phyloP scores from a whole-genome alignment of 2,888 invertebrate genomes.

The Spilosoma lubricipeda region DNA sequence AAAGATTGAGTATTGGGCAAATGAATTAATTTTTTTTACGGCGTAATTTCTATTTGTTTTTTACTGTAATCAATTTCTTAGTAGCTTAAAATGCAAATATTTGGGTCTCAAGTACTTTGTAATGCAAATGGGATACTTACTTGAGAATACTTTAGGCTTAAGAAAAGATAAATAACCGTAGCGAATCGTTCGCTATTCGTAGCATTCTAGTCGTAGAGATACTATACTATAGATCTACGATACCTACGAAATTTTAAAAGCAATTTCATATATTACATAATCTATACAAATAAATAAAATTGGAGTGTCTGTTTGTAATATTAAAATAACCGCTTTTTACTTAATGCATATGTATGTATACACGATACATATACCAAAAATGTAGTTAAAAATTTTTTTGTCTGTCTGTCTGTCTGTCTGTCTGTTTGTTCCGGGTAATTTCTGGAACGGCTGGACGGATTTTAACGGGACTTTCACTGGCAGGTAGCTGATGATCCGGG shows the following conservation, averaged over 20 bases:
- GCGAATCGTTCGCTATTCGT: conserved; percentile 28
- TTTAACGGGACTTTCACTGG: too few relatives aligned
- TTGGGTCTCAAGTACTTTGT: conserved; percentile 48
- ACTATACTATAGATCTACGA: too few relatives aligned
- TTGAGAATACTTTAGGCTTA: conserved; percentile 38
- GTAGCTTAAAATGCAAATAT: conserved; percentile 50
- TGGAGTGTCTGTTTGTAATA: too few relatives aligned
- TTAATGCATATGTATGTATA: too few relatives aligned
- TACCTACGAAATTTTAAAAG: conserved; percentile 7
- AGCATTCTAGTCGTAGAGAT: conserved; percentile 32
- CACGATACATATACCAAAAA: too few relatives aligned
- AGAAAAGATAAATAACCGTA: conserved; percentile 28
- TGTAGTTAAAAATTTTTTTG: too few relatives aligned
- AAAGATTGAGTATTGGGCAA: conserved; percentile 15
- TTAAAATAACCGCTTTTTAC: too few relatives aligned
- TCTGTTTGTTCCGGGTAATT: too few relatives aligned
- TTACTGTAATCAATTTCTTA: conserved; percentile 45
- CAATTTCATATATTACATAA: neutral
- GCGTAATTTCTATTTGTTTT: conserved; percentile 19
- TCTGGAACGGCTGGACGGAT: too few relatives aligned
- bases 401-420: too few relatives aligned
- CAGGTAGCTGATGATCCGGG: too few relatives aligned
- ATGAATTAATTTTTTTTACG: conserved; percentile 1
- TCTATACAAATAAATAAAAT: too few relatives aligned
- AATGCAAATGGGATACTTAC: conserved; percentile 48